Base-by-base conservation (phyloP, 2,888 invertebrate genomes). In the Melinaea marsaeus region DNA sequence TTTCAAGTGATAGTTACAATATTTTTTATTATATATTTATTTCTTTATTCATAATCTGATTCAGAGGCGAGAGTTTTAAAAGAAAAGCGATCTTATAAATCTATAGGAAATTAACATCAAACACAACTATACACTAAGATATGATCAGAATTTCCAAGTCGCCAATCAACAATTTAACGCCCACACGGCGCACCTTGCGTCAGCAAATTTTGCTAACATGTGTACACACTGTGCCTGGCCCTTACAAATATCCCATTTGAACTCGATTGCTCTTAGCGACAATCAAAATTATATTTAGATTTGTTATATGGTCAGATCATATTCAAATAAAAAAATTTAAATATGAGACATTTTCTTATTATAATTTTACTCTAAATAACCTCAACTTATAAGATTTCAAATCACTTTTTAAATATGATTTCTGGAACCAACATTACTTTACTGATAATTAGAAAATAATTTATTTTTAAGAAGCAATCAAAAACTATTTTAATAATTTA, bases 151-250 rank as follows among this genome's bases (percentile, higher is more conserved):
- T 75, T 51, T 51, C 51, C 51, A 51, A 22, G 63, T 77, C 80
- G 76, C 84, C 84, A 86, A 88, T 86, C 86, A 87, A 86, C 86
- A 82, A 78, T 83, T 84, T 80, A 83, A 81, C 81, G 82, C 86
- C 84, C 81, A 84, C 85, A 79, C 32, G 84, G 85, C 87, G 78
- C 88, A 78, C 87, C 89, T 80, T 86, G 81, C 86, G 86, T 86
- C 87, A 90, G 88, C 89, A 89, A 90, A 89, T 90, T 90, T 89
- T 85, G 88, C 86, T 90, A 89, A 90, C 88, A 81, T 84, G 82
- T 86, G 78, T 79, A 85, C 87, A 88, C 83, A 84, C 88, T 88
- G 79, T 82, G 83, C 84, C 84, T 85, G 82, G 80, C 80, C 84
- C 83, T 85, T 81, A 74, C 85, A 86, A 85, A 87, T 83, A 86